Conservation (phyloP, 2,888 invertebrate genomes). For the Perithous albicinctus region DNA sequence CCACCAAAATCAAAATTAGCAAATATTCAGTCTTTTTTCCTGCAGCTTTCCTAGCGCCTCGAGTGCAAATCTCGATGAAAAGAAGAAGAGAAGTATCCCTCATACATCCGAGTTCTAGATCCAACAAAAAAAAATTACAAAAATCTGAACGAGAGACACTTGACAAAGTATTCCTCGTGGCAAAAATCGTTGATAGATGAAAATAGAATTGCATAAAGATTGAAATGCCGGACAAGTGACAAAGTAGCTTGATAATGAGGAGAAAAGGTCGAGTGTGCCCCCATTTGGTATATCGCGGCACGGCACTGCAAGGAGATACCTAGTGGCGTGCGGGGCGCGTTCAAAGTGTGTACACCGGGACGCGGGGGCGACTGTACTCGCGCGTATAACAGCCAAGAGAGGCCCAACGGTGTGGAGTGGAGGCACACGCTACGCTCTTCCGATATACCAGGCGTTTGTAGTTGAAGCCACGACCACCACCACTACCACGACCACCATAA, state of each 20-base stretch:
- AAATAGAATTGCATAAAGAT: neutral
- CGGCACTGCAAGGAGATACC: constrained; percentile 43
- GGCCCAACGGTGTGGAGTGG: constrained; percentile 24
- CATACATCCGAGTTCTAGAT: too few species aligned
- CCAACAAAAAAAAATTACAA: too few species aligned
- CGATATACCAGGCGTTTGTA: constrained; percentile 7
- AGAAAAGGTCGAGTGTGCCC: constrained; percentile 45
- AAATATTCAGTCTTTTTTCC: too few species aligned
- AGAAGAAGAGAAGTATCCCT: too few species aligned
- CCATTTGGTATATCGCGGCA: constrained; percentile 59
- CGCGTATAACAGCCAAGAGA: constrained; percentile 39
- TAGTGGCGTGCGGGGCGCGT: constrained; percentile 53
- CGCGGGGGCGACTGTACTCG: constrained; percentile 60
- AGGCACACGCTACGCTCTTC: constrained; percentile 27
- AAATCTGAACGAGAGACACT: too few species aligned
- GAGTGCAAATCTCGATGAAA: too few species aligned
- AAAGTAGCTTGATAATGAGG: neutral
- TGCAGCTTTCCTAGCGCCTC: too few species aligned
- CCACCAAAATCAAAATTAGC: too few species aligned
- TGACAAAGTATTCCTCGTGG: too few species aligned
- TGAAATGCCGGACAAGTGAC: constrained; percentile 9
- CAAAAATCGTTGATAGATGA: too few species aligned
- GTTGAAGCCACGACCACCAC: neutral
- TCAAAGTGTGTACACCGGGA: constrained; percentile 57
- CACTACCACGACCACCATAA: neutral